Percentiles rank a stretch among this genome's conserved stretches.
These are phyloP conservation scores for Indicator indicator DNA, from an alignment of 2,113 vertebrate genomes.

Conservation along the genomic window DNA sequence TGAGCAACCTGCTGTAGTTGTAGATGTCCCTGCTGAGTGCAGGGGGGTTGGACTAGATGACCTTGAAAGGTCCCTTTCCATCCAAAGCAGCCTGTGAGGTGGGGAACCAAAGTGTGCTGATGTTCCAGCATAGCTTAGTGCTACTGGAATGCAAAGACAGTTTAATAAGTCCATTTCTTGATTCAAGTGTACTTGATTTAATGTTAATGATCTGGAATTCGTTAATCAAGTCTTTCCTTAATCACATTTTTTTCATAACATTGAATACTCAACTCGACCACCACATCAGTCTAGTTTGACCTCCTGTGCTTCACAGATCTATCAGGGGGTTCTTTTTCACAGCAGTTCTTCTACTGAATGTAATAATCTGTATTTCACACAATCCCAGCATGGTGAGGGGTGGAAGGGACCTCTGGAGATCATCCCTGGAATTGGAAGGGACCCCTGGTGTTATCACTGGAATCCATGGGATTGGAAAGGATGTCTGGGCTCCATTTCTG, in stretches of 20 bases:
- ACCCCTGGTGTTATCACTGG: too few relatives aligned
- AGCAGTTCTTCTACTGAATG: not conserved
- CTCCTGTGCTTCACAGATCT: not conserved
- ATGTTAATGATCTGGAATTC: not conserved
- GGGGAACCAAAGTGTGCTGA: not conserved
- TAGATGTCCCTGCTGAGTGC: too few relatives aligned
- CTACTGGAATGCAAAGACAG: not conserved
- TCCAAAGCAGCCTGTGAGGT: too few relatives aligned
- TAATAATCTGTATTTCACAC: not conserved
- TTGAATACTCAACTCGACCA: not conserved
- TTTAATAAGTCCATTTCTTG: not conserved
- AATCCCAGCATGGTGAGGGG: too few relatives aligned
- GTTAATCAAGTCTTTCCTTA: not conserved
- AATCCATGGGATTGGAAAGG: too few relatives aligned
- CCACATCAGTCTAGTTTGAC: rapidly evolving
- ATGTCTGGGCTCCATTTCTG: too few relatives aligned
- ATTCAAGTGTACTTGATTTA: not conserved
- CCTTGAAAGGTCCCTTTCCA: too few relatives aligned
- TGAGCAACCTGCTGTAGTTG: too few relatives aligned
- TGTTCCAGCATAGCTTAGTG: rapidly evolving
- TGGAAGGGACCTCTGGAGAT: too few relatives aligned
- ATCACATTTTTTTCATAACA: not conserved
- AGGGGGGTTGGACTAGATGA: too few relatives aligned
- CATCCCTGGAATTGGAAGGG: too few relatives aligned
- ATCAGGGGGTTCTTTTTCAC: too few relatives aligned